phyloP scores from a whole-genome alignment of 2,113 vertebrate species.

The Spizaetus ornatus region DNA sequence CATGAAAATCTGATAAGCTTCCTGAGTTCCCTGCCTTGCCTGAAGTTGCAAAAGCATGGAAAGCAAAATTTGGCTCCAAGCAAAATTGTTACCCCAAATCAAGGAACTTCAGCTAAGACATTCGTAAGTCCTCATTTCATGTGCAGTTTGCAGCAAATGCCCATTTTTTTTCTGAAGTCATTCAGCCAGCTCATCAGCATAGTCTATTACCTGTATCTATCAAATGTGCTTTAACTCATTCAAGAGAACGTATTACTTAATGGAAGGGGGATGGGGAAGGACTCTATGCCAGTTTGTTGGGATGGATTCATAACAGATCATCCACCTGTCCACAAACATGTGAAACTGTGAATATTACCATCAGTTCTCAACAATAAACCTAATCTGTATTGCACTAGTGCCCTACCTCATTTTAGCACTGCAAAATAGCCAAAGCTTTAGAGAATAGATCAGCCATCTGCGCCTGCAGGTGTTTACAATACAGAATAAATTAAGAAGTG shows the following conservation, averaged over 20 bases:
- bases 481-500: constrained; percentile 61
- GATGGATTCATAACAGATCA: not conserved
- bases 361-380: not conserved
- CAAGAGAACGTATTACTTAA: not conserved
- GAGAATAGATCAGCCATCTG: constrained; percentile 63
- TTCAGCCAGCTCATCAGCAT: not conserved
- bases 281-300: not conserved
- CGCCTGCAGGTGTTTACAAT: constrained; percentile 61
- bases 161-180: not conserved
- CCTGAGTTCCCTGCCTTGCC: not conserved
- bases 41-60: not conserved
- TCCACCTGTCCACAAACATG: not conserved
- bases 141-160: not conserved
- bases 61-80: not conserved
- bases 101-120: not conserved
- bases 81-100: not conserved
- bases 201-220: not conserved
- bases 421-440: constrained; percentile 59
- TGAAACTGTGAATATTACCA: not conserved
- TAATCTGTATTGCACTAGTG: constrained; percentile 25
- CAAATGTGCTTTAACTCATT: not conserved
- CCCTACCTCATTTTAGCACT: constrained; percentile 33
- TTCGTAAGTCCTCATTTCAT: not conserved
- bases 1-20: not conserved
- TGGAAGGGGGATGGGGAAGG: not conserved